Evolutionary conservation across 1,140 invertebrate genomes (phyloP).

Genomic region (Drosophila seguyi): DNA sequence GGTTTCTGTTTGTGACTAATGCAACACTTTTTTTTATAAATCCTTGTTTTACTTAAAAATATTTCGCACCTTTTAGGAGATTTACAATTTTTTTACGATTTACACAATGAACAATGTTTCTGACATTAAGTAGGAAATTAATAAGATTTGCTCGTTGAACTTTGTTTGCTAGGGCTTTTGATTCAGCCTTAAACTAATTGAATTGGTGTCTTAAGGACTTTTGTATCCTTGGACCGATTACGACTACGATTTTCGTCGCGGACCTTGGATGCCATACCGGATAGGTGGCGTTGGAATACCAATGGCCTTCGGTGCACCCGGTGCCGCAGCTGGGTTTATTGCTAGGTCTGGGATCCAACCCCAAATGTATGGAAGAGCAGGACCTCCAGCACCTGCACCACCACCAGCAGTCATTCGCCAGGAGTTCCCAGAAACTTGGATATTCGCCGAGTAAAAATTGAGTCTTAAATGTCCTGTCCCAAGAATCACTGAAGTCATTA

Average conservation of each 20-base stretch:
- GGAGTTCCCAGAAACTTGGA: conserved; percentile 67
- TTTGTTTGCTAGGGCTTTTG: not conserved
- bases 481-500: not conserved
- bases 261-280: not conserved
- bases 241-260: not conserved
- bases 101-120: not conserved
- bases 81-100: no score
- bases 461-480: not conserved
- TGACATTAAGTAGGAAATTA: not conserved
- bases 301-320: not conserved
- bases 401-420: conserved; percentile 35
- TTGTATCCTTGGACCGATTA: fast-evolving
- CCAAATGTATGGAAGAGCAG: no score
- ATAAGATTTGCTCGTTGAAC: not conserved
- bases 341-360: not conserved
- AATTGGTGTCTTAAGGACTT: not conserved
- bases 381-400: not conserved
- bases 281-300: not conserved
- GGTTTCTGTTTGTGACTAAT: conserved; percentile 30
- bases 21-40: not conserved
- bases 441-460: conserved; percentile 39
- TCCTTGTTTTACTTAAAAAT: not conserved
- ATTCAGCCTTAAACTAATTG: not conserved
- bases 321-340: not conserved
- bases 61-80: not conserved